Evolutionary conservation across 2,113 vertebrate species (phyloP), one percentile per base, ranked within the genome.

Genomic region (Semnornis frantzii): DNA sequence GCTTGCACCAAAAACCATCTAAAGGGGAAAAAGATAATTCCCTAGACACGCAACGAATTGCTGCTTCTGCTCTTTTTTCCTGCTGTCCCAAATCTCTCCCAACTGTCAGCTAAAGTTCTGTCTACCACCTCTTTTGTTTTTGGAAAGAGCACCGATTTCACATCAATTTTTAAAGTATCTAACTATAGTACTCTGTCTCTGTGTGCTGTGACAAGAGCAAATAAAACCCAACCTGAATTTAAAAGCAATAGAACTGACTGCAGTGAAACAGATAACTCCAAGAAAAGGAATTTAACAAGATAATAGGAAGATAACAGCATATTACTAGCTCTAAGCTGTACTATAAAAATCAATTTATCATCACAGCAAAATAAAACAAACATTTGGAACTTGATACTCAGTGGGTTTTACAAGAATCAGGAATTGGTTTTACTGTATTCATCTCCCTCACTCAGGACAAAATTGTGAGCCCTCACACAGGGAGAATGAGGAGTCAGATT

Each of bases 261-360:
- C 50, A 80, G 19, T 55, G 78, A 91, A 95, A 92, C 60, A 91
- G 92, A 91, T 90, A 97, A 95, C 80, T 57, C 78, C 62, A 81
- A 74, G 90, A 85, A 87, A 94, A 94, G 92, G 93, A 97, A 97
- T 97, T 95, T 96, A 97, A 97, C 69, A 85, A 92, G 93, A 82
- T 90, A 83, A 93, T 60, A 89, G 63, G 37, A 95, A 97, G 93
- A 96, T 94, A 97, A 95, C 72, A 89, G 37, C 15, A 48, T 46
- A 85, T 92, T 96, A 77, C 66, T 79, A 59, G 85, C 37, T 90
- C 50, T 94, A 85, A 94, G 79, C 74, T 92, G 87, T 92, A 86
- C 31, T 74, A 85, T 30, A 95, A 91, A 96, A 93, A 97, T 85
- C 87, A 93, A 95, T 82, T 88, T 77, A 78, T 94, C 80, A 93